These are phyloP conservation scores for Shargacucullia verbasci DNA, from an alignment of 2,888 invertebrate species.

Conservation along the genomic window DNA sequence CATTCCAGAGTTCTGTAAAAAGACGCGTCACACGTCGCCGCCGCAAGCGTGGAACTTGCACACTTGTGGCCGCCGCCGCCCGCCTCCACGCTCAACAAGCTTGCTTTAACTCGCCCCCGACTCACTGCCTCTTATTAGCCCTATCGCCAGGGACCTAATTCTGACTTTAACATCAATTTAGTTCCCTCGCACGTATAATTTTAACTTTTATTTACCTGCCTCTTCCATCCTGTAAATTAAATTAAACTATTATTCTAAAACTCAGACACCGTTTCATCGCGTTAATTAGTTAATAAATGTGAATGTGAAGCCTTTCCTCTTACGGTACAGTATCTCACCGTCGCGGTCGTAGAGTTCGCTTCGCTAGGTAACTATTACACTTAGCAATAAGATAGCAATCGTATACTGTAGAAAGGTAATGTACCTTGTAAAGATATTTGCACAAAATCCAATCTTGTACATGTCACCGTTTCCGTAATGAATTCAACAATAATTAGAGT, in stretches of 20 bases:
- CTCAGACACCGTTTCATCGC: conserved; percentile 55
- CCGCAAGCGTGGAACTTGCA: conserved; percentile 67
- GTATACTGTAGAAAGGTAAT: conserved; percentile 52
- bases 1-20: conserved; percentile 70
- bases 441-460: conserved; percentile 70
- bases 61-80: conserved; percentile 60
- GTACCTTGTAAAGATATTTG: conserved; percentile 62
- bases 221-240: conserved; percentile 45
- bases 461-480: conserved; percentile 68
- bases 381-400: conserved; percentile 58
- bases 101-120: conserved; percentile 57
- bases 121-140: conserved; percentile 58
- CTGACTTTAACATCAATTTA: conserved; percentile 35
- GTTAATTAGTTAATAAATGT: conserved; percentile 60
- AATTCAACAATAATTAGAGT: conserved; percentile 77
- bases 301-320: conserved; percentile 50
- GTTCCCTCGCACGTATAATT: conserved; percentile 32
- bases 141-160: conserved; percentile 56
- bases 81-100: conserved; percentile 58
- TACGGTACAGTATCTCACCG: conserved; percentile 54
- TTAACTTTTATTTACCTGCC: conserved; percentile 27
- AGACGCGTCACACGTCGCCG: conserved; percentile 62
- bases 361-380: conserved; percentile 60
- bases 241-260: conserved; percentile 44
- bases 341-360: conserved; percentile 56